A percentile compares a stretch with the other conserved stretches of the same genome.
Evolutionary conservation across 2,888 invertebrate species (phyloP).

Genomic region (Torymus tubicola): DNA sequence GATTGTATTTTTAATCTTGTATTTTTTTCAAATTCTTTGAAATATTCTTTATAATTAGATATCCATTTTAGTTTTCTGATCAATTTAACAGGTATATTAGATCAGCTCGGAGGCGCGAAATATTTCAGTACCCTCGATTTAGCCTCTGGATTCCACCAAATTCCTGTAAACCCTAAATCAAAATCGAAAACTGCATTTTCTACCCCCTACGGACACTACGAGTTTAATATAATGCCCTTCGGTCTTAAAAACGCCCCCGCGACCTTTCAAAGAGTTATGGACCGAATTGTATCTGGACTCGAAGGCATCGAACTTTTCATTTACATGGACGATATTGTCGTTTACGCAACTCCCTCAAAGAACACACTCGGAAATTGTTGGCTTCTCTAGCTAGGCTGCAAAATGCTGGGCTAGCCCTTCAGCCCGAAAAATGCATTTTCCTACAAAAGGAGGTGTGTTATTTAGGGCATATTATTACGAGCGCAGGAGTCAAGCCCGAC

Average conservation of each 20-base stretch:
- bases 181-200: constrained; percentile 63
- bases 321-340: constrained; percentile 71
- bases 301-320: constrained; percentile 66
- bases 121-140: constrained; percentile 63
- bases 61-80: too few relatives aligned
- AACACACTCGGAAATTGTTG: not conserved
- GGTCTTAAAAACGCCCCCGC: constrained; percentile 43
- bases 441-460: constrained; percentile 62
- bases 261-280: constrained; percentile 67
- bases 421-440: constrained; percentile 67
- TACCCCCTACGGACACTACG: constrained; percentile 61
- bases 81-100: constrained; percentile 62
- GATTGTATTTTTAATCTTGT: too few relatives aligned
- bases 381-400: not conserved
- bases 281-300: constrained; percentile 64
- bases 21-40: too few relatives aligned
- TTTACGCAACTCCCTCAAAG: constrained; percentile 56
- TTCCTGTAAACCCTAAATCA: constrained; percentile 61
- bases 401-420: constrained; percentile 61
- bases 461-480: constrained; percentile 63
- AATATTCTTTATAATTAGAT: too few relatives aligned
- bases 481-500: constrained; percentile 63
- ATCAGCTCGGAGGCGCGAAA: constrained; percentile 62
- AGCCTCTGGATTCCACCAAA: constrained; percentile 68
- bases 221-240: constrained; percentile 57